Evolutionary conservation across 2,797 vertebrate genomes (phyloP).

Genomic region (Aplochiton taeniatus): DNA sequence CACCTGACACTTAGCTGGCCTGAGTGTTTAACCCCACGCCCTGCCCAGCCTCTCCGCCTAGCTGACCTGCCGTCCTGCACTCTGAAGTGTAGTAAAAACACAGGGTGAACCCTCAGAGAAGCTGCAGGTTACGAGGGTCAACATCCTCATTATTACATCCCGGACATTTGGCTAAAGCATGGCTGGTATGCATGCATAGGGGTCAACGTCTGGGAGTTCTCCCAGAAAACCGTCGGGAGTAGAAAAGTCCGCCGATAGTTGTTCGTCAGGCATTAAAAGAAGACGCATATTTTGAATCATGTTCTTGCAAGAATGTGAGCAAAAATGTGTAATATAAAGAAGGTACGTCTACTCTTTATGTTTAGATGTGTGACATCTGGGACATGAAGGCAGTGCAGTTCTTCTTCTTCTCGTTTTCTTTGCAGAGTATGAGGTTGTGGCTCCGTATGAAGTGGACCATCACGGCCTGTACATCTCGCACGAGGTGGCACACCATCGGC

Average conservation of each 20-base stretch:
- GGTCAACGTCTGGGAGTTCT: too few species aligned
- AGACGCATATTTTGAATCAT: too few species aligned
- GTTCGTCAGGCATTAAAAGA: too few species aligned
- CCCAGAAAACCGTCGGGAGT: too few species aligned
- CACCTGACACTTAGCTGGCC: conserved; percentile 45
- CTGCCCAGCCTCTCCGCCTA: conserved; percentile 55
- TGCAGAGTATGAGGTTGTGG: conserved; percentile 85
- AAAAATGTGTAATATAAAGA: conserved; percentile 42
- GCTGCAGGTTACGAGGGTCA: neutral
- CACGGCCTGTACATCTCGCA: conserved; percentile 80
- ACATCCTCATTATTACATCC: too few species aligned
- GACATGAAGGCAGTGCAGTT: too few species aligned
- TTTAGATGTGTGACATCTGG: too few species aligned
- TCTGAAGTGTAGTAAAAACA: conserved; percentile 57
- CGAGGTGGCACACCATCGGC: conserved; percentile 76
- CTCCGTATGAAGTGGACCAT: conserved; percentile 83
- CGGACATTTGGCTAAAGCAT: too few species aligned
- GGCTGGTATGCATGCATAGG: too few species aligned
- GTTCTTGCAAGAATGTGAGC: neutral
- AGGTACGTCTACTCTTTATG: conserved; percentile 16
- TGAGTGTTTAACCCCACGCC: conserved; percentile 42
- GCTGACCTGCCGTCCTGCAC: conserved; percentile 59
- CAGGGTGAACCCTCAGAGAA: conserved; percentile 49
- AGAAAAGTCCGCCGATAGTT: too few species aligned
- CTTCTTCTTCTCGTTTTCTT: neutral